Percentiles rank a stretch among this genome's conserved stretches.
phyloP scores from a whole-genome alignment of 2,113 vertebrate species.

The Thermophis baileyi region DNA sequence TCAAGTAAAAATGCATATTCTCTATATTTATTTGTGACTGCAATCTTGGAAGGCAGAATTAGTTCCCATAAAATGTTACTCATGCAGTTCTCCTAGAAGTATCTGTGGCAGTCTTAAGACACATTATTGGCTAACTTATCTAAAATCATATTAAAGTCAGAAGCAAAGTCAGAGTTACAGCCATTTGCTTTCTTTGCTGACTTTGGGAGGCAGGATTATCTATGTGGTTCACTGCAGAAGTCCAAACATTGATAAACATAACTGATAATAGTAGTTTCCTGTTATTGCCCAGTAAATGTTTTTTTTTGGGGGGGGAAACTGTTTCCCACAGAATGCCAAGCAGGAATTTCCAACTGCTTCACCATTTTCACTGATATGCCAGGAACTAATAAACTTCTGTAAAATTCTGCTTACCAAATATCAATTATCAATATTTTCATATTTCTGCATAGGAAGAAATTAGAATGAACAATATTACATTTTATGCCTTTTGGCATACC shows the following conservation, averaged over 20 bases:
- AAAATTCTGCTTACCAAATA: background rate
- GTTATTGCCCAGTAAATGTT: background rate
- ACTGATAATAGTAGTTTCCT: background rate
- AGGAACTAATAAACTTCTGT: background rate
- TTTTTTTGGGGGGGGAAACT: no score
- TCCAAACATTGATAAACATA: background rate
- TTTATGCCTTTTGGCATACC: background rate
- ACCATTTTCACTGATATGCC: background rate
- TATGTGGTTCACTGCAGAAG: slow-evolving; percentile 13
- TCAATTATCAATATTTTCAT: background rate
- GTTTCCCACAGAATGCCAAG: background rate
- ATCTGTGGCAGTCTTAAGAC: slow-evolving; percentile 25
- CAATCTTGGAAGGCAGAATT: background rate
- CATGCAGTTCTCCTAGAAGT: slow-evolving; percentile 24
- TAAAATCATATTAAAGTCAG: slow-evolving; percentile 47
- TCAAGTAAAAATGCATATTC: slow-evolving; percentile 20
- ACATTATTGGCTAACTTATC: slow-evolving; percentile 5
- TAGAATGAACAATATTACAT: no score
- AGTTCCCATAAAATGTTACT: slow-evolving; percentile 25
- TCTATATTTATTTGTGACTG: background rate
- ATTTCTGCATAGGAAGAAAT: background rate
- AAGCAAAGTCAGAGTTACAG: slow-evolving; percentile 10
- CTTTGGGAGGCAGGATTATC: slow-evolving; percentile 18
- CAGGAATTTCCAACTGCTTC: background rate
- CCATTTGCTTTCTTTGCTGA: slow-evolving; percentile 22